Evolutionary conservation across 2,888 invertebrate genomes (phyloP).

Genomic region (Parnassius smintheus): DNA sequence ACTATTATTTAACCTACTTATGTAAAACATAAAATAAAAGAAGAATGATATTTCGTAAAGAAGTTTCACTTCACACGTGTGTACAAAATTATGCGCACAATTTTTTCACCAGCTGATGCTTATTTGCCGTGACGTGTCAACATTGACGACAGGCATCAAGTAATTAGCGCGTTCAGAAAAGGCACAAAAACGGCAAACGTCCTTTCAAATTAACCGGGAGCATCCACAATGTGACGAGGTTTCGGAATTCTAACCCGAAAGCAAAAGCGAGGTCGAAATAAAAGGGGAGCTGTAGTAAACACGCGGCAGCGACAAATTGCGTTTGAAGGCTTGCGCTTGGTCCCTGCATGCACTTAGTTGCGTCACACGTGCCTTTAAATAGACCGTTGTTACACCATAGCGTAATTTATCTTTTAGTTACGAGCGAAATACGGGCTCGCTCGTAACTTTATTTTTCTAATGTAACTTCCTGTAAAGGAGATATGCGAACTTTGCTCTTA

Average conservation of each 20-base stretch:
- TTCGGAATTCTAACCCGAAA: conserved; percentile 28
- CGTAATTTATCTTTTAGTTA: conserved; percentile 8
- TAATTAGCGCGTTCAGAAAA: conserved; percentile 26
- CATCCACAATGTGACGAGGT: conserved; percentile 24
- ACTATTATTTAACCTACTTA: too few relatives aligned
- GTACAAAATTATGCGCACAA: not conserved
- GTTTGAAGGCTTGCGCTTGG: conserved; percentile 40
- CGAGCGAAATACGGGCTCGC: too few relatives aligned
- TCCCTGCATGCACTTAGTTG: conserved; percentile 45
- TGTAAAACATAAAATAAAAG: too few relatives aligned
- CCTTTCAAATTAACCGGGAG: conserved; percentile 27
- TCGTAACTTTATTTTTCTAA: too few relatives aligned
- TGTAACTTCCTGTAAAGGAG: too few relatives aligned
- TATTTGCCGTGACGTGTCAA: conserved; percentile 19
- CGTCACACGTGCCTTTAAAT: conserved; percentile 33
- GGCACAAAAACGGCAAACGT: conserved; percentile 24
- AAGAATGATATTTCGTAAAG: too few relatives aligned
- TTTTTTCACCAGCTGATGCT: conserved; percentile 7
- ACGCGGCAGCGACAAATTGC: conserved; percentile 40
- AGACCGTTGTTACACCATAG: conserved; percentile 28
- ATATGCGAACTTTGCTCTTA: too few relatives aligned
- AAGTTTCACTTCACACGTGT: too few relatives aligned
- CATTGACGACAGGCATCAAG: conserved; percentile 26
- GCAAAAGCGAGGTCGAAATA: conserved; percentile 38
- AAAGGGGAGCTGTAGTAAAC: conserved; percentile 33